Conservation (phyloP, 2,888 invertebrate genomes). For the Lissocephala sabroskyi region DNA sequence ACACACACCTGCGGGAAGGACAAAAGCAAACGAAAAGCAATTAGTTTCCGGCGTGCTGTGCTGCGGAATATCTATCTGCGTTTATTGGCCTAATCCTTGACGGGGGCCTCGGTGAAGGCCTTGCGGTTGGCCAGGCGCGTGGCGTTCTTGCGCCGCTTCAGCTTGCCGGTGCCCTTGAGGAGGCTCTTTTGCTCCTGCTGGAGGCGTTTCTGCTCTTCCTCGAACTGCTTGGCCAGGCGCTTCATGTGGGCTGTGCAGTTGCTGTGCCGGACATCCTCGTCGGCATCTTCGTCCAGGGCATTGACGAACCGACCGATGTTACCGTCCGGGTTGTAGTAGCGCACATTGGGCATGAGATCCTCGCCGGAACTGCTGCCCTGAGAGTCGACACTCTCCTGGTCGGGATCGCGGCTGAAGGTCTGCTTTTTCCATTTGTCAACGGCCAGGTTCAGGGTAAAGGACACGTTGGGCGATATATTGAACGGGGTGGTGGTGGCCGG, state of each 20-base stretch:
- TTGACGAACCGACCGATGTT: conserved; percentile 36
- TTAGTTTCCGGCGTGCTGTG: no score
- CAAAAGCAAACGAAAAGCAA: no score
- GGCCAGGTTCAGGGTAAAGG: conserved; percentile 40
- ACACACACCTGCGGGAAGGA: conserved; percentile 64
- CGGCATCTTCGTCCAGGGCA: conserved; percentile 26
- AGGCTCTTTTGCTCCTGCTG: no score
- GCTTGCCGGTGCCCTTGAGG: no score
- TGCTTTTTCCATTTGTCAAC: conserved; percentile 44
- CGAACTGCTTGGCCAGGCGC: conserved; percentile 10
- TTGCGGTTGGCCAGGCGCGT: no score
- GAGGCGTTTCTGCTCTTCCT: conserved; percentile 2
- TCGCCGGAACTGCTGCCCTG: conserved; percentile 25
- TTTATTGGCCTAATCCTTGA: background rate
- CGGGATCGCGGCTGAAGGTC: background rate
- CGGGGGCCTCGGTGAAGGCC: background rate
- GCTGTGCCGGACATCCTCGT: background rate
- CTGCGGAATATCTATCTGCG: no score
- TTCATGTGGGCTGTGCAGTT: conserved; percentile 5
- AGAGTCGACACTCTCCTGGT: background rate
- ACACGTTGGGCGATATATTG: conserved; percentile 3
- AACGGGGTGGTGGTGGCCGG: background rate
- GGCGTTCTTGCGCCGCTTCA: no score
- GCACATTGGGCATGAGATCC: conserved; percentile 46
- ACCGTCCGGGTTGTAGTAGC: conserved; percentile 31